Evolutionary conservation across 2,797 vertebrate genomes (phyloP).

Genomic region (Molossus molossus): DNA sequence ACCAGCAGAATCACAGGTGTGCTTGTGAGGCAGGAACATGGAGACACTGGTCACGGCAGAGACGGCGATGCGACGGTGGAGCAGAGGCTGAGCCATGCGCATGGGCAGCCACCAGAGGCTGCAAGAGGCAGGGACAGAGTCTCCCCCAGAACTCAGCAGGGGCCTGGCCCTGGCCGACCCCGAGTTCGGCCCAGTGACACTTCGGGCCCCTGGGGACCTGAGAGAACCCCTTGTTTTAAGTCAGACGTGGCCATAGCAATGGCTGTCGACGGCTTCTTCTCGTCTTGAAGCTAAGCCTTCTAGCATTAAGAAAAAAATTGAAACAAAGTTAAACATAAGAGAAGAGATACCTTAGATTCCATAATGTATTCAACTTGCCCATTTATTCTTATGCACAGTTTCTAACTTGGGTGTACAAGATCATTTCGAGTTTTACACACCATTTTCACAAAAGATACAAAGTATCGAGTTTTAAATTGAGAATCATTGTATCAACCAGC

Average conservation of each 20-base stretch:
- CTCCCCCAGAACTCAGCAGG: too few species aligned
- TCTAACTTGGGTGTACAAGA: neutral
- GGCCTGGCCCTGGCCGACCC: fast-evolving
- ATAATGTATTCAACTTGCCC: neutral
- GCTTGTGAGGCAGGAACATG: too few species aligned
- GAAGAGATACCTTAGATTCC: neutral
- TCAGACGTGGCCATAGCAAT: neutral
- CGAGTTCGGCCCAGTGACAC: neutral
- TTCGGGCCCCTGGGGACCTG: neutral
- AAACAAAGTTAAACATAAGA: neutral
- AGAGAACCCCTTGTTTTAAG: neutral
- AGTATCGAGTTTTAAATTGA: neutral
- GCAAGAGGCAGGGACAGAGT: neutral
- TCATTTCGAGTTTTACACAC: neutral
- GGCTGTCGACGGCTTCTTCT: neutral
- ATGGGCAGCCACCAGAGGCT: neutral
- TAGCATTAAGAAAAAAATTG: neutral
- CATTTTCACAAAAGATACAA: neutral
- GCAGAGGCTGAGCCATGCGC: neutral
- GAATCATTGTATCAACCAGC: neutral
- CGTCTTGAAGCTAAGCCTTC: neutral
- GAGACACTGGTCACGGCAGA: too few species aligned
- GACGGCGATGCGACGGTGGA: too few species aligned
- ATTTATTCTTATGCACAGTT: neutral
- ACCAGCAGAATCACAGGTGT: too few species aligned